phyloP scores from a whole-genome alignment of 1,140 invertebrate species.

The Macrosteles quadrilineatus region DNA sequence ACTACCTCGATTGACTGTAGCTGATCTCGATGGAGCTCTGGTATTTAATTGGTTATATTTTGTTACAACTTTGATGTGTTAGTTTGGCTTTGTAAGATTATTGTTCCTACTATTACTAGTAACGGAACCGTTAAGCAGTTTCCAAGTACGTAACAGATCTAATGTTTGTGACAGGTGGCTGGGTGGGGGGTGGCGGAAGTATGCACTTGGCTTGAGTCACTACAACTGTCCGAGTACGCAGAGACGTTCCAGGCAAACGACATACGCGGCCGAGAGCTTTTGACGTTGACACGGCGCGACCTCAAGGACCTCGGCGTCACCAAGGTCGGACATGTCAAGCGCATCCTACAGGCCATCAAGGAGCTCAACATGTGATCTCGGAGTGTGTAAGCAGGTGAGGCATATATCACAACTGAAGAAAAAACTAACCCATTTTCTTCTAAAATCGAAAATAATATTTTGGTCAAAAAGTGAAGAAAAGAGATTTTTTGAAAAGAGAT shows the following conservation, averaged over 20 bases:
- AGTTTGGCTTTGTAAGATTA: too few relatives aligned
- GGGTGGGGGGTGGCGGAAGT: slow-evolving; percentile 56
- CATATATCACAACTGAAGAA: too few relatives aligned
- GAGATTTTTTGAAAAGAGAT: too few relatives aligned
- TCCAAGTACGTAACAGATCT: too few relatives aligned
- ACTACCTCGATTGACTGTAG: too few relatives aligned
- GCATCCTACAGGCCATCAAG: slow-evolving; percentile 89
- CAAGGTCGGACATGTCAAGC: slow-evolving; percentile 93
- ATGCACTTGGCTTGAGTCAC: slow-evolving; percentile 76
- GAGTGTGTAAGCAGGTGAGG: slow-evolving; percentile 35
- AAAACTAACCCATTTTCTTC: too few relatives aligned
- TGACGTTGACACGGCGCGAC: slow-evolving; percentile 81
- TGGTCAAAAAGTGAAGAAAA: too few relatives aligned
- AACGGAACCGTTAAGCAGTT: too few relatives aligned
- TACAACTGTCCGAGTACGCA: slow-evolving; percentile 85
- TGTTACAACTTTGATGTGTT: too few relatives aligned
- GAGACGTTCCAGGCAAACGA: slow-evolving; percentile 87
- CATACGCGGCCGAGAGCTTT: slow-evolving; percentile 85
- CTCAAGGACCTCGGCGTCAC: slow-evolving; percentile 87
- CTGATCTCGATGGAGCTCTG: too few relatives aligned
- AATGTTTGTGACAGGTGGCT: slow-evolving; percentile 48
- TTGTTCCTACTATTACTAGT: too few relatives aligned
- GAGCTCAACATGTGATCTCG: slow-evolving; percentile 62
- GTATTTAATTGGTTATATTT: too few relatives aligned
- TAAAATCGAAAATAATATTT: not conserved